phyloP scores from a whole-genome alignment of 2,888 invertebrate species.

The Platycheirus albimanus region DNA sequence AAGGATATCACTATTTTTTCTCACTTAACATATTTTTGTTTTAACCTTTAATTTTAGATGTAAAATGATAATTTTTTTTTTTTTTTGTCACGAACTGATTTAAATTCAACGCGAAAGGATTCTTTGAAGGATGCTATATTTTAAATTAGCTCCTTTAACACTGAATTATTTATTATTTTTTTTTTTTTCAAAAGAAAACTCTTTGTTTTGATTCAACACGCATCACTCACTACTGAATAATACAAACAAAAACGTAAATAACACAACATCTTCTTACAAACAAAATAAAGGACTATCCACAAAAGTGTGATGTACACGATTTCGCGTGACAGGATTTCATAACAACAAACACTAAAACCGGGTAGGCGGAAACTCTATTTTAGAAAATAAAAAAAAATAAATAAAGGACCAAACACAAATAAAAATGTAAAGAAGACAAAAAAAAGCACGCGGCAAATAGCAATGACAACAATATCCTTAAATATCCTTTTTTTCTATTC shows the following conservation, averaged over 20 bases:
- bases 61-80: neutral
- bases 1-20: slow-evolving; percentile 16
- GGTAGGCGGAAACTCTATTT: neutral
- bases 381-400: neutral
- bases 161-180: slow-evolving; percentile 15
- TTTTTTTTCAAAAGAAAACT: neutral
- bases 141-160: slow-evolving; percentile 4
- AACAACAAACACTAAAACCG: slow-evolving; percentile 39
- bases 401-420: slow-evolving; percentile 18
- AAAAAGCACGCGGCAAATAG: slow-evolving; percentile 47
- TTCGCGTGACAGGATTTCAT: slow-evolving; percentile 52
- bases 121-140: slow-evolving; percentile 7
- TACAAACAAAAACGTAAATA: neutral
- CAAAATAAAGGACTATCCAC: slow-evolving; percentile 27
- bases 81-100: too few species aligned
- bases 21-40: slow-evolving; percentile 21
- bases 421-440: slow-evolving; percentile 15
- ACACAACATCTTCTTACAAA: slow-evolving; percentile 4
- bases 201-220: slow-evolving; percentile 44
- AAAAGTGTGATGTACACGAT: slow-evolving; percentile 26
- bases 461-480: slow-evolving; percentile 46
- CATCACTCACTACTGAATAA: slow-evolving; percentile 27
- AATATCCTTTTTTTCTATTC: slow-evolving; percentile 48
- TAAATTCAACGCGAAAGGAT: slow-evolving; percentile 39
- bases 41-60: neutral